Conservation (phyloP, 2,888 invertebrate genomes). For the Cerastis rubricosa region DNA sequence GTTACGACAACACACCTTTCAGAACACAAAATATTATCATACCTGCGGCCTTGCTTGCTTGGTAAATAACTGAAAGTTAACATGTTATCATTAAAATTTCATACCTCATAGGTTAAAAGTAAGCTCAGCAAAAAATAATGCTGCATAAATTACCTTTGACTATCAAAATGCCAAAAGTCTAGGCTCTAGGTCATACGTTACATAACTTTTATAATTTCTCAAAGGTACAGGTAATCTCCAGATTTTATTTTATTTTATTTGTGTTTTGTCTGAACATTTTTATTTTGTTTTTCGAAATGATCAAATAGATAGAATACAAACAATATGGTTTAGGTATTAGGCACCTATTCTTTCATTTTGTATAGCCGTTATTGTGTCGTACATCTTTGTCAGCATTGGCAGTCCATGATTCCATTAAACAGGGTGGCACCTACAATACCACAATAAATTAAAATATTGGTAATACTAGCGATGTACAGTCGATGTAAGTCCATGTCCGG, state of each 20-base stretch:
- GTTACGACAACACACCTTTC: constrained; percentile 22
- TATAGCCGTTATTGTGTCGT: background rate
- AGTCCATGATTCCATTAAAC: background rate
- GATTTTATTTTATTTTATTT: background rate
- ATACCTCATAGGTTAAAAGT: constrained; percentile 13
- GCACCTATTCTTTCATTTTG: constrained; percentile 3
- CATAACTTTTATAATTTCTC: background rate
- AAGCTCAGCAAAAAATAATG: constrained; percentile 12
- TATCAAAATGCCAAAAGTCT: constrained; percentile 23
- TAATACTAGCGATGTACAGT: no score
- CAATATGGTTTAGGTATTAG: background rate
- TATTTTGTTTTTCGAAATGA: background rate
- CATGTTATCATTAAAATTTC: constrained; percentile 23
- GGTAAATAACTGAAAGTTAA: constrained; percentile 25
- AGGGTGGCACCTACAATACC: no score
- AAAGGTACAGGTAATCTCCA: background rate
- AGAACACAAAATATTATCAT: constrained; percentile 15
- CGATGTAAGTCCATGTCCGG: no score
- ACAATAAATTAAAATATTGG: no score
- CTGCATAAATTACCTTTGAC: constrained; percentile 27
- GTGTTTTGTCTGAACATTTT: background rate
- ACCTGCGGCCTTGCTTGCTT: constrained; percentile 42
- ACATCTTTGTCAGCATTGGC: no score
- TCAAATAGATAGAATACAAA: background rate
- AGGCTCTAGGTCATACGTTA: background rate